Conservation (phyloP, 1,140 invertebrate genomes). For the Drosophila bipectinata region DNA sequence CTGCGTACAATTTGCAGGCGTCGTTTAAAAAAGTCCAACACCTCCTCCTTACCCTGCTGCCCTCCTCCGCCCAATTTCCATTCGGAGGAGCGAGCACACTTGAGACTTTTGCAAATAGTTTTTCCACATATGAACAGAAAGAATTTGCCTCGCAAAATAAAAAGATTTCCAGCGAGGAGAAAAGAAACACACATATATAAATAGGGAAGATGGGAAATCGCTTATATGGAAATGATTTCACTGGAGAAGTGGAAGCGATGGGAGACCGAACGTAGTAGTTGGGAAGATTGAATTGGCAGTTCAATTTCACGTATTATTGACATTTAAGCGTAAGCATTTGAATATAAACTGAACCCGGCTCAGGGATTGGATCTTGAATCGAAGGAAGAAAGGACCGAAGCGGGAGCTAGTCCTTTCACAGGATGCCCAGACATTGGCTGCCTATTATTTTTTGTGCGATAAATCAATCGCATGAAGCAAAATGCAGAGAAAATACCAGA, state of each 20-base stretch:
- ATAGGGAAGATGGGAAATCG: slow-evolving; percentile 60
- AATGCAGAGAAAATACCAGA: slow-evolving; percentile 56
- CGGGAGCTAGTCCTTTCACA: slow-evolving; percentile 27
- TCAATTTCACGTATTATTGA: slow-evolving; percentile 83
- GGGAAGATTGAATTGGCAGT: slow-evolving; percentile 78
- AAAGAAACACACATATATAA: slow-evolving; percentile 71
- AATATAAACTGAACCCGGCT: slow-evolving; percentile 59
- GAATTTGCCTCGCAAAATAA: slow-evolving; percentile 31
- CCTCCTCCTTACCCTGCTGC: background rate
- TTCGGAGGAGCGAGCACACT: slow-evolving; percentile 54
- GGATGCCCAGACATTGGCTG: slow-evolving; percentile 57
- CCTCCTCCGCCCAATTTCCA: background rate
- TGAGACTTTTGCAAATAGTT: slow-evolving; percentile 78
- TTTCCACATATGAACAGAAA: slow-evolving; percentile 69
- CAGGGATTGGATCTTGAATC: slow-evolving; percentile 36
- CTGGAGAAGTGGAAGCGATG: slow-evolving; percentile 17
- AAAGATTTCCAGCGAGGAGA: slow-evolving; percentile 29
- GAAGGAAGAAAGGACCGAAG: slow-evolving; percentile 11
- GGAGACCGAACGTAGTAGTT: slow-evolving; percentile 39
- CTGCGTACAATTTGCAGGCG: slow-evolving; percentile 77
- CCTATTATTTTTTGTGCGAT: slow-evolving; percentile 70
- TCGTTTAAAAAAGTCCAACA: slow-evolving; percentile 63
- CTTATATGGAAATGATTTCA: slow-evolving; percentile 75
- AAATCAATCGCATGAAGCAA: slow-evolving; percentile 71
- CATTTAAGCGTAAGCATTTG: slow-evolving; percentile 72